Base-by-base conservation (phyloP, 2,888 invertebrate genomes). In the Aporophyla lueneburgensis region DNA sequence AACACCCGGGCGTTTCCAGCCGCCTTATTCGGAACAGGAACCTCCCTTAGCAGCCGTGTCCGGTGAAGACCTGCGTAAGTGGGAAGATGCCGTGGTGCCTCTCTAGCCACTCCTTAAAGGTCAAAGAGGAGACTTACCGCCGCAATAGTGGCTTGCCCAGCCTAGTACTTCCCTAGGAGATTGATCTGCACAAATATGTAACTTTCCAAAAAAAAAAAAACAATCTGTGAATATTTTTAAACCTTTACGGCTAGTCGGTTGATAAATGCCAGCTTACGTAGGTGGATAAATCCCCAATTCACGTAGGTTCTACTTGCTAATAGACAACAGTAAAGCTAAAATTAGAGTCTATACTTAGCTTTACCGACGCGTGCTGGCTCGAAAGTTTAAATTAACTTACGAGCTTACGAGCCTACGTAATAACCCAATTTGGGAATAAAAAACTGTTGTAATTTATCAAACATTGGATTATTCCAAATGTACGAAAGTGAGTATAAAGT, bases 361-460 rank as follows among this genome's bases (percentile, higher is more conserved):
- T 7, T 19, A 65, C 16, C 65, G 70, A 27, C 16, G 53, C 58
- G 43, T 27, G 58, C 19, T 24, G 51, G 43, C 51, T 59, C 14
- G 2, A 72, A 65, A 80, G 33, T 72, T 53, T 49, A 78, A 54
- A 66, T 72, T 40, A 49, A 49, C 65, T 65, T 33, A 6, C 19
- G 24, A 46, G 46, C 46, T 62, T 12, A 58, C 27, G 27, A 40
- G 49, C 56, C 56, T 46, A 46, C n/a, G 80, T 53, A n/a, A 53
- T 33, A 21, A 56, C 14, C 12, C 24, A 63, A 12, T 58, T 51
- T 24, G 12, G 16, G 7, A 51, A 10, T 56, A 58, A 46, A 77
- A 58, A 51, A 51, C 33, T 51, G 46, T 19, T 1, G 5, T 21
- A 9, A 33, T 51, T 66, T 66, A 51, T 51, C 66, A n/a, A 27